Conservation (phyloP, 2,797 vertebrate genomes). For the Aulostomus chinensis region DNA sequence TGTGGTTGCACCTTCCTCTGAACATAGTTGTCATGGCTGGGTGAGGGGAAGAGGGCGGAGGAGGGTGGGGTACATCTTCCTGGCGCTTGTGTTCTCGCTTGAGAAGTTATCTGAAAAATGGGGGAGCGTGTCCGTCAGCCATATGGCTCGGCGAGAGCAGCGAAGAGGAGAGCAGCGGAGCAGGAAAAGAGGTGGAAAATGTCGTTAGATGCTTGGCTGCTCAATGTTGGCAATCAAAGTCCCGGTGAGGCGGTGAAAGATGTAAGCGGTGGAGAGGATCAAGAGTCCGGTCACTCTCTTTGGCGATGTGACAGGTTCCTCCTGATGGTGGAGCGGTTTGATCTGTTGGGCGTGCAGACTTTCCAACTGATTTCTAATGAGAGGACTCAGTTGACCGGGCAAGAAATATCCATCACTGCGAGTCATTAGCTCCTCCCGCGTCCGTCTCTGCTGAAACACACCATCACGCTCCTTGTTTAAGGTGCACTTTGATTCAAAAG, state of each 20-base stretch:
- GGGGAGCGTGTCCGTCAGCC: conserved; percentile 74
- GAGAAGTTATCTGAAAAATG: conserved; percentile 86
- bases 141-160: conserved; percentile 76
- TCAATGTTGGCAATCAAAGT: conserved; percentile 69
- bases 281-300: conserved; percentile 43
- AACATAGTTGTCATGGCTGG: conserved; percentile 6
- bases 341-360: conserved; percentile 24
- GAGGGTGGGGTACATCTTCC: conserved; percentile 22
- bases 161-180: conserved; percentile 57
- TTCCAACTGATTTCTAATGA: conserved; percentile 14
- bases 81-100: conserved; percentile 72
- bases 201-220: conserved; percentile 75
- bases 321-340: conserved; percentile 31
- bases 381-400: conserved; percentile 8
- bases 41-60: neutral
- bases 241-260: conserved; percentile 60
- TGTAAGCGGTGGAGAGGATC: conserved; percentile 55
- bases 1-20: conserved; percentile 19
- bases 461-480: neutral
- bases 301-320: conserved; percentile 41
- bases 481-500: neutral
- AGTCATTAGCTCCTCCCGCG: neutral
- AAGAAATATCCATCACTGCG: conserved; percentile 12
- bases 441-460: neutral
- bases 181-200: conserved; percentile 78